Evolutionary conservation across 2,797 vertebrate genomes (phyloP), one percentile per base, ranked within the genome.

Genomic region (Synanceia verrucosa): DNA sequence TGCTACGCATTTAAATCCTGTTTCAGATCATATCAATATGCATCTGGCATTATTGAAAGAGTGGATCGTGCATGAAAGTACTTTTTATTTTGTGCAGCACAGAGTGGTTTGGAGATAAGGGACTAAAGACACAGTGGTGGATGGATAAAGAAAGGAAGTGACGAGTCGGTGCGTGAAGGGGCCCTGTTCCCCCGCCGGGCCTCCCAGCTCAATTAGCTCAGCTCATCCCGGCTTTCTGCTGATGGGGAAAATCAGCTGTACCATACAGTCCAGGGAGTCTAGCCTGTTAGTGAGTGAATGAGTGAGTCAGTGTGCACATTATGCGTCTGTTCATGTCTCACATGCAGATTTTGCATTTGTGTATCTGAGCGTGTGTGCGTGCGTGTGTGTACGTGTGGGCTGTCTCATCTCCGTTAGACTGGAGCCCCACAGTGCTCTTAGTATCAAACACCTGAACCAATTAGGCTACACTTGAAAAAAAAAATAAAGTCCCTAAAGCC

Each of bases 131-230:
- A 72, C 73, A 69, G 82, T n/a, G 70, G 73, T 57, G 83, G 71
- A 80, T 55, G 65, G 77, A 88, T 84, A 83, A 85, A 92, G 89
- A 77, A 77, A 92, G 91, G 90, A 92, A 92, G 89, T 92, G 91
- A 92, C 81, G 84, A 86, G 83, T 61, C 24, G 9, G 48, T 65
- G 84, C 51, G 70, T 76, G 81, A 83, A 89, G 88, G 86, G 82
- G 73, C 67, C 78, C 47, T 9, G 76, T 74, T 84, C 84, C 87
- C 82, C 91, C 65, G 69, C 83, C 76, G 88, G 89, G 87, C 83
- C 86, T 93, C 92, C 91, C 91, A 91, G 90, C 90, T 93, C 93
- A 94, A 94, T 94, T 94, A 95, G 90, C 92, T 92, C 82, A 76
- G 90, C 89, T 92, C 90, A 84, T 88, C 90, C 86, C 73, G 47